A percentile compares a stretch with the other conserved stretches of the same genome.
Conservation (phyloP, 2,113 vertebrate genomes). For the Athene cunicularia region DNA sequence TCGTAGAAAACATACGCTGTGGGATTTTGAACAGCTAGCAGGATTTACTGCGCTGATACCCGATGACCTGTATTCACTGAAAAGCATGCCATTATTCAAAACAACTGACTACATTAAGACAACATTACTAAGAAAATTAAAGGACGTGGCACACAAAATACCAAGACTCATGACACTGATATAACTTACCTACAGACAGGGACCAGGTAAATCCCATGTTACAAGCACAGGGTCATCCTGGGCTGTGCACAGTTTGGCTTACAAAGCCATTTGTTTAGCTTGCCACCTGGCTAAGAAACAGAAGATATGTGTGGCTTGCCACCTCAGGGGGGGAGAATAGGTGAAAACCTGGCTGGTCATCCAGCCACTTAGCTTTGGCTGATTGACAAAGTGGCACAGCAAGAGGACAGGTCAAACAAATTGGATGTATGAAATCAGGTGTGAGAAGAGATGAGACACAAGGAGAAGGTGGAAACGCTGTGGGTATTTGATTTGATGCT, state of each 20-base stretch:
- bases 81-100: neutral
- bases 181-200: neutral
- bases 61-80: neutral
- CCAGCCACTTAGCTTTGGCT: neutral
- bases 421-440: neutral
- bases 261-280: neutral
- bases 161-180: neutral
- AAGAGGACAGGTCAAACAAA: neutral
- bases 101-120: neutral
- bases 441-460: neutral
- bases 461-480: neutral
- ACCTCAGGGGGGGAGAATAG: neutral
- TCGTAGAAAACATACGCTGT: neutral
- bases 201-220: neutral
- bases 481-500: neutral
- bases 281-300: slow-evolving; percentile 31
- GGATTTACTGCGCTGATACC: neutral
- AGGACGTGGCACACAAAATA: neutral
- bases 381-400: neutral
- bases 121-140: neutral
- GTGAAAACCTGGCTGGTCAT: neutral
- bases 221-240: neutral
- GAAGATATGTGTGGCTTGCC: neutral
- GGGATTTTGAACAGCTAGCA: neutral
- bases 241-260: neutral